Evolutionary conservation across 2,797 vertebrate genomes (phyloP).

Genomic region (Pangasius mekongensis): DNA sequence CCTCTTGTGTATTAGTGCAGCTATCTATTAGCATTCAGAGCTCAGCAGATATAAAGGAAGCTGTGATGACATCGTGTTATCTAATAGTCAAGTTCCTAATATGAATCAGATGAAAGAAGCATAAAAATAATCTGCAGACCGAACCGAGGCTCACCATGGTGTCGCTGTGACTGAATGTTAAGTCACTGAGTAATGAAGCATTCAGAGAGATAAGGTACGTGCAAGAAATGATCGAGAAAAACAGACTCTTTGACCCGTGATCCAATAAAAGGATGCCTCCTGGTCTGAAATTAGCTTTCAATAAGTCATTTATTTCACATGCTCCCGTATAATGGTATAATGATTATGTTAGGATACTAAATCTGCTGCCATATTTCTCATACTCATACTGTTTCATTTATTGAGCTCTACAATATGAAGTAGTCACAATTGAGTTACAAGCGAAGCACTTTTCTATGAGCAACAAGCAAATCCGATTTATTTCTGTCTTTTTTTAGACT

Average conservation of each 20-base stretch:
- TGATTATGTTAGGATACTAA: slow-evolving; percentile 20
- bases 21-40: neutral
- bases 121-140: slow-evolving; percentile 40
- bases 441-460: neutral
- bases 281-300: slow-evolving; percentile 26
- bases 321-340: slow-evolving; percentile 3
- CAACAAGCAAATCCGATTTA: slow-evolving; percentile 1
- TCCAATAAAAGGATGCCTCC: neutral
- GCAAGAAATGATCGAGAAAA: slow-evolving; percentile 1
- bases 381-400: neutral
- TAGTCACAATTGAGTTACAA: slow-evolving; percentile 5
- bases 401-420: neutral
- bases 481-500: neutral
- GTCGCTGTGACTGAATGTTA: slow-evolving; percentile 31
- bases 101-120: slow-evolving; percentile 43
- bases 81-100: slow-evolving; percentile 18
- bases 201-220: neutral
- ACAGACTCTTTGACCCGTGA: slow-evolving; percentile 1
- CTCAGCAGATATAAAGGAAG: neutral
- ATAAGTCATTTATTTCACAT: slow-evolving; percentile 10
- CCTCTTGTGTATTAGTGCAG: neutral
- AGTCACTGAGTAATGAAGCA: slow-evolving; percentile 13
- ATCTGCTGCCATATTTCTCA: slow-evolving; percentile 3
- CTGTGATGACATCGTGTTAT: slow-evolving; percentile 5
- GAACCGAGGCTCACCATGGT: slow-evolving; percentile 29